Evolutionary conservation across 2,888 invertebrate species (phyloP), one percentile per base, ranked within the genome.

Genomic region (Omphaloscelis lunosa): DNA sequence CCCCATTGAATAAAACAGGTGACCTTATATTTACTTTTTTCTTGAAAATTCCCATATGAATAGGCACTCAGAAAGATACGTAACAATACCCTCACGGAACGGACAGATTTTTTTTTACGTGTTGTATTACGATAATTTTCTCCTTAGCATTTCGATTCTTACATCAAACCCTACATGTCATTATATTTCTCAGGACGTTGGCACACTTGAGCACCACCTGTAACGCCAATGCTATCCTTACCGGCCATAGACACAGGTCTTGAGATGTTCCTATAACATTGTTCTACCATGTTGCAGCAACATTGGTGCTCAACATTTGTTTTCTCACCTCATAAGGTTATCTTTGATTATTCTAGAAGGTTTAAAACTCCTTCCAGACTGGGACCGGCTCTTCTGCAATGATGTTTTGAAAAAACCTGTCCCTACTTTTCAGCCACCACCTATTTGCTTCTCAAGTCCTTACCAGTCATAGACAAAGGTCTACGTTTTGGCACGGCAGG

Each of bases 381-480:
- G 1, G 12, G 12, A 23, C 12, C 53, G 23, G 23, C 23, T 65
- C 0, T 45, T 11, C 29, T 17, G 23, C 6, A 45, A 17, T 23
- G 2, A 29, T 5, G 27, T 23, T 39, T 15, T 20, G 8, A 34
- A 23, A 62, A 41, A 20, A 0, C 23, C 12, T 71, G 29, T 7
- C 0, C 23, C 7, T 23, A 23, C 0, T 2, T 15, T n/a, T 20
- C 20, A 23, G 73, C 68, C 70, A 48, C 53, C 78, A 65, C 72
- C 72, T 23, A 53, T 29, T 41, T 7, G 34, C 8, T 27, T 4
- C 8, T 9, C 2, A 23, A 7, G 45, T 56, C n/a, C 95, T 95
- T 92, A 97, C 97, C 97, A 92, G 97, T 95, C 97, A 97, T 97
- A 74, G 97, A 97, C 53, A 97, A 92, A 15, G 97, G 97, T 79